Evolutionary conservation across 2,888 invertebrate genomes (phyloP).

Genomic region (Plebejus anna): DNA sequence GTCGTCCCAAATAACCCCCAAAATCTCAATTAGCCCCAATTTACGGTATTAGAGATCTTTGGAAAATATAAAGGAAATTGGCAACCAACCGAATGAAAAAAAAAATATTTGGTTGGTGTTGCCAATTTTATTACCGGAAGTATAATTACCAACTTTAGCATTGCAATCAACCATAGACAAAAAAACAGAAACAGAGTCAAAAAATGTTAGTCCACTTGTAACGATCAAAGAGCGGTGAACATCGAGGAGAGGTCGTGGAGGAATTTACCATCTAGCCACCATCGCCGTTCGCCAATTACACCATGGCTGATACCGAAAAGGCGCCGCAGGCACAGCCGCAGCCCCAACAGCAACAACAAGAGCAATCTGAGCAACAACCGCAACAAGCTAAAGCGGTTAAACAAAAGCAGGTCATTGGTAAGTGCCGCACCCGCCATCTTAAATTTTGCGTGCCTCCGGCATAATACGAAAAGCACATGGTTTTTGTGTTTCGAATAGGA

Average conservation of each 20-base stretch:
- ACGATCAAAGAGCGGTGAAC: conserved; percentile 83
- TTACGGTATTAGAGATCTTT: too few species aligned
- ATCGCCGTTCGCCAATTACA: conserved; percentile 88
- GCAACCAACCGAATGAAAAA: too few species aligned
- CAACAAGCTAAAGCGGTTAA: conserved; percentile 83
- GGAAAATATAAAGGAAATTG: too few species aligned
- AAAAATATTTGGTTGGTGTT: conserved; percentile 30
- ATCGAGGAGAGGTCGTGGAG: conserved; percentile 88
- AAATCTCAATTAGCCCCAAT: too few species aligned
- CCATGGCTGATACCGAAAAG: conserved; percentile 98
- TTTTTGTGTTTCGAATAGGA: conserved; percentile 31
- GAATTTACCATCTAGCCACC: conserved; percentile 85
- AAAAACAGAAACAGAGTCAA: conserved; percentile 26
- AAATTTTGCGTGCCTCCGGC: conserved; percentile 62
- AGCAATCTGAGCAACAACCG: conserved; percentile 83
- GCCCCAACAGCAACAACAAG: conserved; percentile 80
- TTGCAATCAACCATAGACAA: conserved; percentile 33
- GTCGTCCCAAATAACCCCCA: too few species aligned
- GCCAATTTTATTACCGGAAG: conserved; percentile 32
- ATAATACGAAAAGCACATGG: conserved; percentile 68
- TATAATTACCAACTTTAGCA: conserved; percentile 36
- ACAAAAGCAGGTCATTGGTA: conserved; percentile 94
- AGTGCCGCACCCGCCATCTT: conserved; percentile 78
- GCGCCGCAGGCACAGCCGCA: conserved; percentile 86
- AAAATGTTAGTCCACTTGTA: conserved; percentile 49